These are phyloP conservation scores for Rattus rattus DNA, from an alignment of 2,113 vertebrate genomes.

Conservation along the genomic window DNA sequence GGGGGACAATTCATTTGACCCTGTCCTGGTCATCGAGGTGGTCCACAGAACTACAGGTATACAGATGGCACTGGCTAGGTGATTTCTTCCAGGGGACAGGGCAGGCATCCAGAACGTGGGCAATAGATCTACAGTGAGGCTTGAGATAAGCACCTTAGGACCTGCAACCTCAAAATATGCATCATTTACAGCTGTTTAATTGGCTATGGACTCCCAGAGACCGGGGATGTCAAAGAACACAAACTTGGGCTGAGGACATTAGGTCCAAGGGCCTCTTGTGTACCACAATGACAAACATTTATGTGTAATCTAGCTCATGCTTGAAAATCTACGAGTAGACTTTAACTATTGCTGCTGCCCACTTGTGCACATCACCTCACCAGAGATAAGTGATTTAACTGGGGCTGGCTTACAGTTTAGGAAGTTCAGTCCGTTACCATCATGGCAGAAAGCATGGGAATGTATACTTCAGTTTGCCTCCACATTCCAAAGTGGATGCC, in stretches of 20 bases:
- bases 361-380: neutral
- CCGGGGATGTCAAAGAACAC: neutral
- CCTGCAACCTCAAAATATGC: slow-evolving; percentile 19
- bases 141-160: neutral
- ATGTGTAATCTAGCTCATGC: neutral
- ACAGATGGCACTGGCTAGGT: neutral
- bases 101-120: too few species aligned
- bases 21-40: neutral
- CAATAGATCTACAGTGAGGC: neutral
- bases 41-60: neutral
- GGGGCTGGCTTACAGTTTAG: too few species aligned
- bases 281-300: neutral
- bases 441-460: neutral
- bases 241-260: neutral
- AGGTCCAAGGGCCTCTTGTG: neutral
- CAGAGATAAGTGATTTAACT: neutral
- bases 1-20: neutral
- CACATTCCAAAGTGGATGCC: neutral
- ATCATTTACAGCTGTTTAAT: neutral
- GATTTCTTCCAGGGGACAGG: neutral
- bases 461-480: neutral
- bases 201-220: neutral
- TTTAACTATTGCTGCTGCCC: neutral
- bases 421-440: too few species aligned
- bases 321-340: neutral